These are phyloP conservation scores for Synanceia verrucosa DNA, from an alignment of 2,797 vertebrate species.

Conservation along the genomic window DNA sequence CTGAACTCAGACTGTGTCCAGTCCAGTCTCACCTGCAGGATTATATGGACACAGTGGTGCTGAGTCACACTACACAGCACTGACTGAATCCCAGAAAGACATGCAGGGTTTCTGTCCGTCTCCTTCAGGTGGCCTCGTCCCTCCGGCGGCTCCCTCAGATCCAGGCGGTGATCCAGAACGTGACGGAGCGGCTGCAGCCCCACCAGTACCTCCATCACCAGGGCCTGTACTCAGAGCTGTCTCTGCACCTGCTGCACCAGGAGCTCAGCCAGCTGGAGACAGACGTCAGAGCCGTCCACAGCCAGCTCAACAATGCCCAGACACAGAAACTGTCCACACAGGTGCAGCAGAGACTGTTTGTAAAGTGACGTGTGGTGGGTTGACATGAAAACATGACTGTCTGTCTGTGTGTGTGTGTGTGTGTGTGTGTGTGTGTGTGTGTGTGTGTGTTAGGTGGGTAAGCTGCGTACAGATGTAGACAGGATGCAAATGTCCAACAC, in stretches of 20 bases:
- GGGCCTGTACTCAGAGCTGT: slow-evolving; percentile 67
- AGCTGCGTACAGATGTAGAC: slow-evolving; percentile 49
- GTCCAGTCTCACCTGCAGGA: not conserved
- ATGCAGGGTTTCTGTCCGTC: not conserved
- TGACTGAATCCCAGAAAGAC: not conserved
- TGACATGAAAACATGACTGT: too few relatives aligned
- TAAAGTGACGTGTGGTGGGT: too few relatives aligned
- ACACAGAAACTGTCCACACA: slow-evolving; percentile 65
- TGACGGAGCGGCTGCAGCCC: slow-evolving; percentile 63
- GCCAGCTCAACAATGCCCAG: slow-evolving; percentile 33
- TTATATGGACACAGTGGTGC: not conserved
- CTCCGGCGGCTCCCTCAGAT: slow-evolving; percentile 59
- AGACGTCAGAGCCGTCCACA: slow-evolving; percentile 48
- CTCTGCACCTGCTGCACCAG: slow-evolving; percentile 57
- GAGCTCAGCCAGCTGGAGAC: slow-evolving; percentile 67
- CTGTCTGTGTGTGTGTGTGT: not conserved
- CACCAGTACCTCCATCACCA: slow-evolving; percentile 66
- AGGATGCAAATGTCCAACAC: slow-evolving; percentile 59
- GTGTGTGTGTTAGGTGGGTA: slow-evolving; percentile 62
- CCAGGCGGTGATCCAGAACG: slow-evolving; percentile 47
- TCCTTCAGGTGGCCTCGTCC: slow-evolving; percentile 57
- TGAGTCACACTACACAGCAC: not conserved
- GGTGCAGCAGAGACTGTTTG: slow-evolving; percentile 65
- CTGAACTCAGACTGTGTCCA: not conserved
- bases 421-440: slow-evolving; percentile 15